phyloP scores from a whole-genome alignment of 2,797 vertebrate genomes.

The Pseudochaenichthys georgianus region DNA sequence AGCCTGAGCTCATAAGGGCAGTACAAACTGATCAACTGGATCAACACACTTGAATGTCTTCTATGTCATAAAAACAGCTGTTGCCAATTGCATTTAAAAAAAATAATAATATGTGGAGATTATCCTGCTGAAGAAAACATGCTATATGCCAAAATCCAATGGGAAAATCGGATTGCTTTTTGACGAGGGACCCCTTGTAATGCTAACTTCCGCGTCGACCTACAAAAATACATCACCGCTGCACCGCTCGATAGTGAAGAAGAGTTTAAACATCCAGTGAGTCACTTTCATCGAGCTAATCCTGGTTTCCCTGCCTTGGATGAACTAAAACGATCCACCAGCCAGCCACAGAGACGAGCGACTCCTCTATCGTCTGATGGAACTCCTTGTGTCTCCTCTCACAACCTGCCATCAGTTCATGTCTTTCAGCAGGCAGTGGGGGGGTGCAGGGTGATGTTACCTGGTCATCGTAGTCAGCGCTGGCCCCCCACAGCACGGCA shows the following conservation, averaged over 20 bases:
- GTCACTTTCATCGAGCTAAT: slow-evolving; percentile 36
- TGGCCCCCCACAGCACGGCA: slow-evolving; percentile 85
- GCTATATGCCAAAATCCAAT: too few relatives aligned
- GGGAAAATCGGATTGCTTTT: too few relatives aligned
- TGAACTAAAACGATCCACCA: slow-evolving; percentile 49
- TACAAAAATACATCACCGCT: too few relatives aligned
- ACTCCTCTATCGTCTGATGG: slow-evolving; percentile 31
- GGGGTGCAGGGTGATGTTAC: slow-evolving; percentile 65
- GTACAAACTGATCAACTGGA: too few relatives aligned
- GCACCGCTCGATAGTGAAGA: neutral
- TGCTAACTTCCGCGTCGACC: too few relatives aligned
- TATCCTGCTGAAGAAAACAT: too few relatives aligned
- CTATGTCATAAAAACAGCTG: too few relatives aligned
- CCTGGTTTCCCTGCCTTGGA: slow-evolving; percentile 2
- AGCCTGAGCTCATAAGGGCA: too few relatives aligned
- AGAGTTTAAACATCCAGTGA: slow-evolving; percentile 10
- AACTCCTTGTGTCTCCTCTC: slow-evolving; percentile 31
- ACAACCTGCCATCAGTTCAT: slow-evolving; percentile 12
- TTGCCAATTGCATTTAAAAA: too few relatives aligned
- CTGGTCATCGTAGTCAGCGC: slow-evolving; percentile 72
- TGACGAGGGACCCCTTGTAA: too few relatives aligned
- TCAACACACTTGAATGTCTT: too few relatives aligned
- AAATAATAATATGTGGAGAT: too few relatives aligned
- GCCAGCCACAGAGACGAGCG: slow-evolving; percentile 16
- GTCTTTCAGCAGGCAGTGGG: slow-evolving; percentile 50